Base-by-base conservation (phyloP, 2,888 invertebrate species). In the Drosophila atripex region DNA sequence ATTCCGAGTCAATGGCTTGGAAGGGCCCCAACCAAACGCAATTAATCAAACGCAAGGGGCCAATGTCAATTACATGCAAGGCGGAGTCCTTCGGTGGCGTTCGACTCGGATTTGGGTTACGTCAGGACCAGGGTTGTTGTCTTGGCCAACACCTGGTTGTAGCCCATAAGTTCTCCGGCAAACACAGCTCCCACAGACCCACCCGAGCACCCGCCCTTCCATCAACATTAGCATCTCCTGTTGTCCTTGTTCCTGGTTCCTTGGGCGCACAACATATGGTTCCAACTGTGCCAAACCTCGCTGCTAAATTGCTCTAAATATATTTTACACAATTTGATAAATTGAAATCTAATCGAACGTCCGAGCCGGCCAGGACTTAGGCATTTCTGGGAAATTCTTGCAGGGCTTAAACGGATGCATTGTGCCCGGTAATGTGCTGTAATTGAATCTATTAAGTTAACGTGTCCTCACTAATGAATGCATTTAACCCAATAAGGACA, bases 1-100 rank as follows among this genome's bases (percentile, higher is more conserved):
- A 86, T 83, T 75, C 79, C 71, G 66, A 87, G 75, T 73, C 87
- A 82, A 77, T 86, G 83, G 71, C 46, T 76, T 69, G 77, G 65
- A 76, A 82, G 58, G 61, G 45, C 70, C 71, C 70, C 56, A 76
- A 84, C 77, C 77, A 70, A 79, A 65, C 66, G 75, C 76, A 87
- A 84, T 84, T 84, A 88, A 88, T 84, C 84, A 84, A 77, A 86
- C 64, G 77, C 71, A 72, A 73, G 53, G 72, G 65, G 50, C 78
- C 70, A 75, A 75, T 75, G 83, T 73, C 78, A 76, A 80, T 71
- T 80, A 68, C 65, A 72, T 49, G 60, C 68, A 73, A 66, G 59
- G 12, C 16, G 16, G 21, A 35, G 60, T 23, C 28, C 16, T n/a
- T n/a, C 35, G 18, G 12, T 21, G 51, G 8, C 21, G 8, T 55